phyloP scores from a whole-genome alignment of 2,888 invertebrate genomes.

The Eupithecia subumbrata region DNA sequence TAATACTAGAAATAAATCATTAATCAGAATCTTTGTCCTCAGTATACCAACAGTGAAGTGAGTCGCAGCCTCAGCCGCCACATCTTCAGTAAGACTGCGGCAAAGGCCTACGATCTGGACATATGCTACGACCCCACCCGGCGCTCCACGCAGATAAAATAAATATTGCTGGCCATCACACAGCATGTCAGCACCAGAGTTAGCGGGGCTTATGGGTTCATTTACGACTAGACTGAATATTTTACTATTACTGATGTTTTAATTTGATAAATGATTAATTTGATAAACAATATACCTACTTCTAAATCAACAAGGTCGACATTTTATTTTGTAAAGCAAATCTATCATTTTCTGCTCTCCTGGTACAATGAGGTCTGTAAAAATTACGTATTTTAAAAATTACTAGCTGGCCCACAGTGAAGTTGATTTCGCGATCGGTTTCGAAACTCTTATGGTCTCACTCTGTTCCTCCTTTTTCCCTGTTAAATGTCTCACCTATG shows the following conservation, averaged over 20 bases:
- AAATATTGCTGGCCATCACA: neutral
- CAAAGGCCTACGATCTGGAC: conserved; percentile 55
- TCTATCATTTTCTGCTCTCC: neutral
- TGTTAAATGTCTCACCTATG: no score
- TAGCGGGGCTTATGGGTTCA: neutral
- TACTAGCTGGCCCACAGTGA: no score
- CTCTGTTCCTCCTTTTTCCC: no score
- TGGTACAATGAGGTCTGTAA: no score
- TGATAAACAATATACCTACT: no score
- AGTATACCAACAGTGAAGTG: conserved; percentile 60
- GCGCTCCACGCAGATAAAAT: conserved; percentile 16
- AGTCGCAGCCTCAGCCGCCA: conserved; percentile 55
- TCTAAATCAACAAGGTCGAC: neutral
- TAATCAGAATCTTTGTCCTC: conserved; percentile 10
- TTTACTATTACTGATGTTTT: no score
- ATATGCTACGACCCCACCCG: conserved; percentile 47
- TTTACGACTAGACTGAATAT: neutral
- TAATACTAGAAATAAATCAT: neutral
- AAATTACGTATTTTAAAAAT: no score
- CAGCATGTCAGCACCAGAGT: neutral
- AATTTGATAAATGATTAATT: no score
- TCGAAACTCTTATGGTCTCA: no score
- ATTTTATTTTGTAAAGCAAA: neutral
- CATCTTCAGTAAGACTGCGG: conserved; percentile 51
- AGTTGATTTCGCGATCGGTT: no score